Base-by-base conservation (phyloP, 64 coral and sea anemone species). In the Hydrozoanthus tunicans region DNA sequence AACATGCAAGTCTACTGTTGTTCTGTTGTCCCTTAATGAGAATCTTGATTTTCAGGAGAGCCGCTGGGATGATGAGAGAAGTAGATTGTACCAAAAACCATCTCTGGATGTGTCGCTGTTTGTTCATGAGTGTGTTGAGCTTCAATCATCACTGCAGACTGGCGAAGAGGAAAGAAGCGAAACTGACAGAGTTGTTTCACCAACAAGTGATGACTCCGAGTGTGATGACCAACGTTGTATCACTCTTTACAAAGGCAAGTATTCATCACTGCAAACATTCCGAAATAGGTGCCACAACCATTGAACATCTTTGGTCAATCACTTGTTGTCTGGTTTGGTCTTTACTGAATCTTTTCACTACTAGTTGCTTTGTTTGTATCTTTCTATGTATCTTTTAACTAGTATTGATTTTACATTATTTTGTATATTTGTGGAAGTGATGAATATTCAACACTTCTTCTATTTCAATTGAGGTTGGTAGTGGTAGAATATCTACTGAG, bases 91-190 rank as follows among this genome's bases (percentile, higher is more conserved):
- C n/a, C 59, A 80, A 14, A 64, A 65, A 56, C 55, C n/a, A 8
- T 53, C 82, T 0, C 32, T 32, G 51, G 90, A 96, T 15, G 59
- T 95, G 77, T 95, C 94, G 17, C 85, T 99, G 12, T 99, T 92
- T 95, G 97, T 99, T 69, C 92, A 99, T 70, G 97, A 99, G 64
- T 99, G 94, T 81, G 76, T 99, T 53, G 97, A 99, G 77, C 76
- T 99, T 14, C 90, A 92, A 51, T 74, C 89, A 5, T 93, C 92
- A 81, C 5, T 93, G 15, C 80, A 77, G 59, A 69, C 85, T 83
- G 82, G 81, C 27, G 69, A 80, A 14, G 51, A 82, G 64, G 86
- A 77, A 1, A 72, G 65, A 51, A 93, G 89, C 10, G 79, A 91
- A 70, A 51, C 85, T 80, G 73, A 90, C 23, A 91, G 79, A 79